Conservation (phyloP, 2,797 vertebrate species). For the Menidia menidia region DNA sequence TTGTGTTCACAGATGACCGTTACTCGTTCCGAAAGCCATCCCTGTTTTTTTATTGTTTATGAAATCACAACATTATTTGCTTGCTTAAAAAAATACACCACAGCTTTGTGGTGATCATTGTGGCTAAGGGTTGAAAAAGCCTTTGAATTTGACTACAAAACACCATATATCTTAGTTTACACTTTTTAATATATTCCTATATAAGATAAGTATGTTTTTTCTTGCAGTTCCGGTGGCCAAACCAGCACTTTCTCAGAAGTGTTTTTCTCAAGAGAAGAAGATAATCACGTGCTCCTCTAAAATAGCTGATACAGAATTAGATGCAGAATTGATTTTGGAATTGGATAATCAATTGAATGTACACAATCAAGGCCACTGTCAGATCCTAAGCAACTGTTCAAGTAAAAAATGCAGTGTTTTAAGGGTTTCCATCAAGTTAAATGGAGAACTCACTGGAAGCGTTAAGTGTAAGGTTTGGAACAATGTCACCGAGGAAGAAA, state of each 20-base stretch:
- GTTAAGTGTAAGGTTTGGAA: slow-evolving; percentile 24
- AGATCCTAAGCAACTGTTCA: background rate
- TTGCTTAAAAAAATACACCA: too few species aligned
- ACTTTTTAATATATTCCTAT: background rate
- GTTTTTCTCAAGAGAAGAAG: slow-evolving; percentile 24
- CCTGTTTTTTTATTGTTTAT: too few species aligned
- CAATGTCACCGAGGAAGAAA: slow-evolving; percentile 28
- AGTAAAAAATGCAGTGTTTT: background rate
- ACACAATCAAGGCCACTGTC: background rate
- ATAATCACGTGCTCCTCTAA: slow-evolving; percentile 33
- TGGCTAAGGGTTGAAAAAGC: too few species aligned
- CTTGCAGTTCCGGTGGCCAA: slow-evolving; percentile 34
- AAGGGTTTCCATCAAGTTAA: background rate
- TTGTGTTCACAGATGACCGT: too few species aligned
- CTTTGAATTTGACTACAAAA: too few species aligned
- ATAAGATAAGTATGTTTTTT: background rate
- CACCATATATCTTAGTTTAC: too few species aligned
- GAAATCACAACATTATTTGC: too few species aligned
- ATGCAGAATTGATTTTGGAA: slow-evolving; percentile 8
- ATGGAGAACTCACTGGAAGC: slow-evolving; percentile 6
- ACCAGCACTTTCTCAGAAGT: slow-evolving; percentile 32
- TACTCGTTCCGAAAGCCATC: too few species aligned
- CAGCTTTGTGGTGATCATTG: too few species aligned
- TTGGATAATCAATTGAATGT: slow-evolving; percentile 8
- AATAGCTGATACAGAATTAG: slow-evolving; percentile 14